Conservation (phyloP, 1,140 invertebrate species). For the Drosophila nikananu region DNA sequence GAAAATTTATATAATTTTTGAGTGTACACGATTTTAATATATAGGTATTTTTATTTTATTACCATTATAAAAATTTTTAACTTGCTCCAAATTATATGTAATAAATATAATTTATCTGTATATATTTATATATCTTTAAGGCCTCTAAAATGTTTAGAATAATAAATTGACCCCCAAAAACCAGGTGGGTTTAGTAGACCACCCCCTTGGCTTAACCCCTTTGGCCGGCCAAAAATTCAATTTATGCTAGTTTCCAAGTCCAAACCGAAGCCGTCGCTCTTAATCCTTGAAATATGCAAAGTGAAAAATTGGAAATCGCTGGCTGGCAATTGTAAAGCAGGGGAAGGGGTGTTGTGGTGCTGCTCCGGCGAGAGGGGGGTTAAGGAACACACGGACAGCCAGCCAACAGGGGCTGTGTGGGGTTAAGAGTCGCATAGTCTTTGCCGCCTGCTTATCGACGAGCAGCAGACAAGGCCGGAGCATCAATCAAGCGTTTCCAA, state of each 20-base stretch:
- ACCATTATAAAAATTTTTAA: no score
- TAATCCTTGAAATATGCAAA: conserved; percentile 74
- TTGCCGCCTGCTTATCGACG: conserved; percentile 74
- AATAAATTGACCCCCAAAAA: neutral
- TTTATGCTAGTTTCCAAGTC: conserved; percentile 55
- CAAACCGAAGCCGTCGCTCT: conserved; percentile 17
- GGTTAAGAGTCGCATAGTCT: conserved; percentile 44
- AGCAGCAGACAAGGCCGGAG: conserved; percentile 70
- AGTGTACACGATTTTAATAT: no score
- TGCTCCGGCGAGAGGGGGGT: neutral
- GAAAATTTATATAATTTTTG: no score
- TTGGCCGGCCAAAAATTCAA: conserved; percentile 18
- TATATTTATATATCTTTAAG: neutral
- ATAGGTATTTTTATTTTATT: no score
- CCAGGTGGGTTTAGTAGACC: neutral
- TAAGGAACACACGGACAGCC: neutral
- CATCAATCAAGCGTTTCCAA: conserved; percentile 84
- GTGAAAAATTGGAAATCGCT: conserved; percentile 65
- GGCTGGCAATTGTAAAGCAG: conserved; percentile 46
- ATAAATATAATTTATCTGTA: no score
- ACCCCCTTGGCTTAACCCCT: conserved; percentile 1
- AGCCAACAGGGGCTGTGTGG: conserved; percentile 17
- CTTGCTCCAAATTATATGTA: no score
- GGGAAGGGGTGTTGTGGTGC: neutral
- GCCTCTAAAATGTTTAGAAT: neutral